Evolutionary conservation across 2,797 vertebrate genomes (phyloP).

Genomic region (Taenioides sp.): DNA sequence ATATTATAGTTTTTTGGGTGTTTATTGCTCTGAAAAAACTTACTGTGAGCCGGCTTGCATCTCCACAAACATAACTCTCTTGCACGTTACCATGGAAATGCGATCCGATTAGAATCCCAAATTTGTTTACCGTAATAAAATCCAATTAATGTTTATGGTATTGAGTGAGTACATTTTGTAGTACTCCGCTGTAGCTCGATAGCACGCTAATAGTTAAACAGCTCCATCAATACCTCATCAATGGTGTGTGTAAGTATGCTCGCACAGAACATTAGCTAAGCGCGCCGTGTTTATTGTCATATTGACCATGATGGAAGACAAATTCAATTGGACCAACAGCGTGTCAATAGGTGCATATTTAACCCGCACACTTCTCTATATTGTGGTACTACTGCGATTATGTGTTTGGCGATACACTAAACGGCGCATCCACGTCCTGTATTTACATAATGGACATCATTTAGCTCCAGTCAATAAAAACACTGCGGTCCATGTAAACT

Average conservation of each 20-base stretch:
- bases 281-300: conserved; percentile 5
- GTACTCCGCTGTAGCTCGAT: neutral
- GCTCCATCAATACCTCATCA: conserved; percentile 10
- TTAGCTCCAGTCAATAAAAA: conserved; percentile 40
- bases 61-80: too few relatives aligned
- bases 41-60: too few relatives aligned
- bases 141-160: too few relatives aligned
- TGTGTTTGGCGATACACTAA: conserved; percentile 24
- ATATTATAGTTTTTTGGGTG: too few relatives aligned
- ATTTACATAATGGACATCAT: conserved; percentile 39
- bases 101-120: too few relatives aligned
- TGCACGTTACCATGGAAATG: too few relatives aligned
- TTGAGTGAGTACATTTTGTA: too few relatives aligned
- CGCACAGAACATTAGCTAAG: neutral
- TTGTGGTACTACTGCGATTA: neutral
- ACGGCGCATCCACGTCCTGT: conserved; percentile 42
- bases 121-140: too few relatives aligned
- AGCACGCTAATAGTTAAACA: neutral
- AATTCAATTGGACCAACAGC: conserved; percentile 4
- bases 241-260: neutral
- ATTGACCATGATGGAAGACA: conserved; percentile 1
- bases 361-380: neutral
- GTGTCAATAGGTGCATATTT: conserved; percentile 2
- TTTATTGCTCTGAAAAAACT: too few relatives aligned
- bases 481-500: conserved; percentile 53